These are phyloP conservation scores for Phodopus roborovskii DNA, from an alignment of 2,113 vertebrate species.

Conservation along the genomic window DNA sequence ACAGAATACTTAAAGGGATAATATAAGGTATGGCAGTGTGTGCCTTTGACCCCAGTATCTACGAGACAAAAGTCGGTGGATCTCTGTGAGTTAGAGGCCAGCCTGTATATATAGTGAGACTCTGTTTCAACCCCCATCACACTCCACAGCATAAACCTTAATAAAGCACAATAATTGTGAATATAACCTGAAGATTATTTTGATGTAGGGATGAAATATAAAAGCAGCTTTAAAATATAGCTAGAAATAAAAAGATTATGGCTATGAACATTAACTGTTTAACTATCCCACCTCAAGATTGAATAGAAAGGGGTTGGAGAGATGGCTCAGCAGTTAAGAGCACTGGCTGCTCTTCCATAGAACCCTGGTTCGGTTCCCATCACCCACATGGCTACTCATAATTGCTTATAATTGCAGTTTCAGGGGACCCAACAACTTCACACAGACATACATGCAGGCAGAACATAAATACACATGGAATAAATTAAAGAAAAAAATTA, in stretches of 20 bases:
- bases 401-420: too few relatives aligned
- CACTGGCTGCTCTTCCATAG: too few relatives aligned
- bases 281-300: background rate
- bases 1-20: constrained; percentile 27
- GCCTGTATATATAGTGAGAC: background rate
- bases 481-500: too few relatives aligned
- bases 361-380: too few relatives aligned
- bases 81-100: background rate
- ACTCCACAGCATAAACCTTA: background rate
- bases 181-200: background rate
- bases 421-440: too few relatives aligned
- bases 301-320: background rate
- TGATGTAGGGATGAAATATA: background rate
- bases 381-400: too few relatives aligned
- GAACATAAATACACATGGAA: too few relatives aligned
- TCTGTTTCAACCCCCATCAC: background rate
- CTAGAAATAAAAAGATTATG: background rate
- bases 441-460: too few relatives aligned
- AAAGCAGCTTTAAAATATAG: background rate
- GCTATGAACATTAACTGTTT: background rate
- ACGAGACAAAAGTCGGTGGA: background rate
- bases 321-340: too few relatives aligned
- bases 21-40: background rate
- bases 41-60: background rate
- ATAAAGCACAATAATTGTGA: background rate